Conservation (phyloP, 2,797 vertebrate genomes). For the Acanthurus leucopareius region DNA sequence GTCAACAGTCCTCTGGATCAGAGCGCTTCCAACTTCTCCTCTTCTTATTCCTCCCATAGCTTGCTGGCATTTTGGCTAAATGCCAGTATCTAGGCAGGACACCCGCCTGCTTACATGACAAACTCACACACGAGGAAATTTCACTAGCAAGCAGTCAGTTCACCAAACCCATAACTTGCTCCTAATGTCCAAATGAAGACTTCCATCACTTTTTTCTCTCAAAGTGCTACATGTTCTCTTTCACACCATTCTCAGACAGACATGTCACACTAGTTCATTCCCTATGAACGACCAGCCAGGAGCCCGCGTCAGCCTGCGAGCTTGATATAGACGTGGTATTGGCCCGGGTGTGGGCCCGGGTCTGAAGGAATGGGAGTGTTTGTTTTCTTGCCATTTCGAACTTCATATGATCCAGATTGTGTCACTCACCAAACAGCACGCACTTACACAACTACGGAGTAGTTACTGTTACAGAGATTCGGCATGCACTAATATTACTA, state of each 20-base stretch:
- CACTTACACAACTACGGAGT: conserved; percentile 30
- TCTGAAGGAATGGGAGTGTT: conserved; percentile 51
- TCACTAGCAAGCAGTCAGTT: conserved; percentile 17
- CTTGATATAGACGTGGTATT: conserved; percentile 67
- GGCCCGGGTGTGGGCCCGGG: conserved; percentile 18
- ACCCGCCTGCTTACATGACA: conserved; percentile 46
- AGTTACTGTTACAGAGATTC: conserved; percentile 12
- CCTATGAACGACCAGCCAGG: conserved; percentile 13
- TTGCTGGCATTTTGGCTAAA: conserved; percentile 54
- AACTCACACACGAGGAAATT: conserved; percentile 2
- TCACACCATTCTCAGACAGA: conserved; percentile 79
- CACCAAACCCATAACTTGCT: conserved; percentile 27
- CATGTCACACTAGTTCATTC: conserved; percentile 58
- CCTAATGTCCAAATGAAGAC: conserved; percentile 21
- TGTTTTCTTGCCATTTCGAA: conserved; percentile 65
- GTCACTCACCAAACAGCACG: conserved; percentile 41
- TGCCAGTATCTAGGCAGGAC: conserved; percentile 79
- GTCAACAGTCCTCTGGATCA: conserved; percentile 62
- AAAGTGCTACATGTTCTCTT: conserved; percentile 28
- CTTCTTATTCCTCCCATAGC: conserved; percentile 49
- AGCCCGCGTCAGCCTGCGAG: conserved; percentile 24
- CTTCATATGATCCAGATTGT: conserved; percentile 45
- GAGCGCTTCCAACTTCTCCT: conserved; percentile 40
- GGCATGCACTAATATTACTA: conserved; percentile 40
- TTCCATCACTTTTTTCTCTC: conserved; percentile 16